A percentile compares a stretch with the other conserved stretches of the same genome.
phyloP scores from a whole-genome alignment of 2,797 vertebrate species.

The Propithecus deckenii region DNA sequence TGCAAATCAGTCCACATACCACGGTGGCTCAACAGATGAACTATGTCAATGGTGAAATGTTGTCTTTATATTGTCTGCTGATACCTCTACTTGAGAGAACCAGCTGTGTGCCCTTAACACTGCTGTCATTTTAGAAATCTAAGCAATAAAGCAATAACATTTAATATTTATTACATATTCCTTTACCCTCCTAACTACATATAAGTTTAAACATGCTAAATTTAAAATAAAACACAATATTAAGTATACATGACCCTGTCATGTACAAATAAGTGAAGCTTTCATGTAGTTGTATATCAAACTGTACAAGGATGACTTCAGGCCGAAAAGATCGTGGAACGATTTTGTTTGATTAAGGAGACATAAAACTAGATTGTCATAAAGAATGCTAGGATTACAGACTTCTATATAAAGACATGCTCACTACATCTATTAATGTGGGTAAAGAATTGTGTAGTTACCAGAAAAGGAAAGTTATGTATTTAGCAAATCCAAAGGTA shows the following conservation, averaged over 20 bases:
- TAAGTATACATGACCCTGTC: background rate
- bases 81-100: conserved; percentile 48
- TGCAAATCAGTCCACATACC: conserved; percentile 47
- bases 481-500: conserved; percentile 17
- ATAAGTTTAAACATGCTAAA: conserved; percentile 58
- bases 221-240: conserved; percentile 39
- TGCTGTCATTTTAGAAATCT: conserved; percentile 43
- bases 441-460: conserved; percentile 41
- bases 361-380: conserved; percentile 33
- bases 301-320: conserved; percentile 49
- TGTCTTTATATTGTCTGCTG: conserved; percentile 43
- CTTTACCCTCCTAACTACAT: conserved; percentile 20
- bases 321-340: conserved; percentile 3
- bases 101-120: conserved; percentile 54
- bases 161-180: conserved; percentile 13
- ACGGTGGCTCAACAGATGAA: conserved; percentile 47
- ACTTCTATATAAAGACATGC: conserved; percentile 47
- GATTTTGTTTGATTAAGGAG: conserved; percentile 49
- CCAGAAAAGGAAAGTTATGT: conserved; percentile 61
- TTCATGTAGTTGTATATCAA: conserved; percentile 50
- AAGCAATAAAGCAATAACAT: conserved; percentile 43
- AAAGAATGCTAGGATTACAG: conserved; percentile 47
- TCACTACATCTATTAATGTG: background rate
- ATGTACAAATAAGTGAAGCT: conserved; percentile 33
- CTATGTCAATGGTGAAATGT: conserved; percentile 14